Evolutionary conservation across 2,888 invertebrate species (phyloP), one percentile per base, ranked within the genome.

Genomic region (Harpagoxenus sublaevis): DNA sequence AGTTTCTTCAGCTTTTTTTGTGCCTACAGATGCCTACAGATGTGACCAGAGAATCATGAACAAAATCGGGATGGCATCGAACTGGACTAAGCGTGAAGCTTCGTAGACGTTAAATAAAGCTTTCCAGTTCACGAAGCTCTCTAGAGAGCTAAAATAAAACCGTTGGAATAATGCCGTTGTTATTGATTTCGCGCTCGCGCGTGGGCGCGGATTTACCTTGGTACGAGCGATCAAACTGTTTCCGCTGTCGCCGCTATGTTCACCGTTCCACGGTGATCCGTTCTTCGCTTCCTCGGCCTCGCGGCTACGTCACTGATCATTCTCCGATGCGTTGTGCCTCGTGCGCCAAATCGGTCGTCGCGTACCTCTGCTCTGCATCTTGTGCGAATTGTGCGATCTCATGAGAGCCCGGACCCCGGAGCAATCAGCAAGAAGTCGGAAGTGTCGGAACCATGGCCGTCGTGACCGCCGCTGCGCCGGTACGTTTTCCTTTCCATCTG

Each of bases 141-240:
- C 1, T 57, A 5, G 8, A 31, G 8, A 60, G 31, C 12, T 15
- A 2, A 9, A 65, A 42, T 2, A 42, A 39, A 4, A 6, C 28
- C 66, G 9, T 45, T 28, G 18, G 9, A 28, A 18, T 15, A 42
- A 65, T 9, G 9, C 2, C 15, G 31, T 68, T 28, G 45, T 65
- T 66, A 68, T 68, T 68, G 66, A 68, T 68, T 23, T 31, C 48
- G 66, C 48, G 48, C 66, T 18, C 1, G 48, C 31, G 18, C 5
- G 45, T 3, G 65, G 45, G 28, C 45, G 28, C 42, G 48, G 31
- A 10, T 31, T 31, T 68, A 68, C 66, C 66, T 68, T 1, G 15
- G 6, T 45, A 23, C 45, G 15, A 12, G 45, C 23, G 31, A 68
- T 68, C 3, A 51, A 68, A 9, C 28, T 31, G 18, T 18, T 31